A percentile compares a stretch with the other conserved stretches of the same genome.
phyloP scores from a whole-genome alignment of 2,797 vertebrate genomes.

The Nothura maculosa region DNA sequence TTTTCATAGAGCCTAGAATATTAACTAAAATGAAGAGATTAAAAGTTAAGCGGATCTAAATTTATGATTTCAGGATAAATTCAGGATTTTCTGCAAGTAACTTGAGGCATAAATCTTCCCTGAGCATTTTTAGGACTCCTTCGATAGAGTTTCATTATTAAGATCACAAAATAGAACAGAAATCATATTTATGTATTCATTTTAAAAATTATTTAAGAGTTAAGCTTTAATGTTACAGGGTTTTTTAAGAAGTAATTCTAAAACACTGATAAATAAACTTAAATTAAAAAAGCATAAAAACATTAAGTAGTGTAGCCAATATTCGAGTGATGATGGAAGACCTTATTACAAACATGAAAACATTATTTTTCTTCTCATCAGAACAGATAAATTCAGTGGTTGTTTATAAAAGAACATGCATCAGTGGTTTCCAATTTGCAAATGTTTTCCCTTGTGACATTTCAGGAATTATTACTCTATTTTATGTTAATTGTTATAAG shows the following conservation, averaged over 20 bases:
- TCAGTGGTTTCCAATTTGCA: conserved; percentile 37
- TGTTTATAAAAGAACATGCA: conserved; percentile 42
- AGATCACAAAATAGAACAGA: conserved; percentile 9
- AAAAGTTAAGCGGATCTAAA: background rate
- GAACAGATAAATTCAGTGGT: conserved; percentile 46
- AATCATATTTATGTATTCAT: background rate
- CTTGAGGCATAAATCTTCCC: background rate
- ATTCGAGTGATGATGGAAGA: conserved; percentile 53
- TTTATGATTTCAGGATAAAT: background rate
- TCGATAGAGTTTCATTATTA: background rate
- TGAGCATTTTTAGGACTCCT: background rate
- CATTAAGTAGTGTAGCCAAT: conserved; percentile 24
- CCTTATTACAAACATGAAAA: conserved; percentile 55
- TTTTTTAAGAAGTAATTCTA: background rate
- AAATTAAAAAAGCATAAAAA: background rate
- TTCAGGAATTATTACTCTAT: conserved; percentile 1
- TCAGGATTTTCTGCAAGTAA: background rate
- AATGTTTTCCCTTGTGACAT: background rate
- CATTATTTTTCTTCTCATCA: conserved; percentile 53
- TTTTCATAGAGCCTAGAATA: background rate
- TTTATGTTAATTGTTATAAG: background rate
- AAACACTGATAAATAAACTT: background rate
- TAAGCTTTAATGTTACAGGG: too few relatives aligned
- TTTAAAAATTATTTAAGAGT: background rate
- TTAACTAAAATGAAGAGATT: background rate